Base-by-base conservation (phyloP, 1,140 invertebrate species). In the Anthonomus grandis region DNA sequence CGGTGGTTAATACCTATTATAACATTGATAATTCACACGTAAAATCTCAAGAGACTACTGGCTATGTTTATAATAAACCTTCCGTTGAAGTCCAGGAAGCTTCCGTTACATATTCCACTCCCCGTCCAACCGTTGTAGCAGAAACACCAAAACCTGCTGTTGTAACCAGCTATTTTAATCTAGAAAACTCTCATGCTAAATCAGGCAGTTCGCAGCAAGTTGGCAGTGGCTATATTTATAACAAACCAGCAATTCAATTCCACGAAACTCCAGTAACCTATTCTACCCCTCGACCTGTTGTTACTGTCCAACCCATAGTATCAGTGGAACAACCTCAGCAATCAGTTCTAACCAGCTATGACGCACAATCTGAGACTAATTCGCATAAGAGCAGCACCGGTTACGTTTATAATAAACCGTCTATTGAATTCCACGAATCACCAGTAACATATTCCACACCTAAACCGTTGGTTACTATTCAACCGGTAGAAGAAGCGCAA, bases 61-160 rank as follows among this genome's bases (percentile, higher is more conserved):
- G 76, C 15, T 78, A 79, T 49, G 66, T 69, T 24, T 77, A 77
- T 46, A 67, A 71, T 1, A 76, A 74, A 64, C 76, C 78, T 12
- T 68, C 52, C 34, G 66, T 75, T 17, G 64, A 69, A 39, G 77
- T 78, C 52, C 69, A 73, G 57, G 73, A 75, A 47, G 68, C 69
- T 31, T 57, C 75, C 13, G 46, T 48, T 12, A 12, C 19, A 34
- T 3, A 17, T 48, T 31, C 15, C 4, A 39, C 18, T 3, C 1
- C 17, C 27, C 27, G 27, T n/a, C n/a, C 6, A 45, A 56, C 59
- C 17, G 21, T 47, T 46, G 47, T 22, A 25, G 15, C 51, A 25
- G 24, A 34, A 42, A 27, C 44, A 8, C 1, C 21, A 13, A 19
- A 56, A 38, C 60, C 63, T 6, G 53, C 44, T 25, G 42, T 56